These are phyloP conservation scores for Troides helena DNA, from an alignment of 2,888 invertebrate species.

Conservation along the genomic window DNA sequence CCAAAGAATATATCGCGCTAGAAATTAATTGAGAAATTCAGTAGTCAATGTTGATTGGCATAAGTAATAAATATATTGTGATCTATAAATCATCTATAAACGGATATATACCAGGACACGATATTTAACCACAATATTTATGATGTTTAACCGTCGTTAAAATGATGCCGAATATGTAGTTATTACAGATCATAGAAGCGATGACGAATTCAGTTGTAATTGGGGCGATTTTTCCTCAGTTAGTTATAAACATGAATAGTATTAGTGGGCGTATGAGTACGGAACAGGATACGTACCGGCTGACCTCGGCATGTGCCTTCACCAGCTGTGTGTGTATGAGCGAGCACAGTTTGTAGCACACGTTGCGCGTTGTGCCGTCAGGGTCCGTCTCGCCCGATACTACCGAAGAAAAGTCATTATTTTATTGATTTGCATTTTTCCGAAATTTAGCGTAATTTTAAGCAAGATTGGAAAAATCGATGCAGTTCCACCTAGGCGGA, in stretches of 20 bases:
- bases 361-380: conserved; percentile 69
- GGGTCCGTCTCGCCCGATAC: conserved; percentile 48
- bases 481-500: too few species aligned
- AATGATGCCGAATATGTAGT: background rate
- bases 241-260: background rate
- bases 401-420: conserved; percentile 24
- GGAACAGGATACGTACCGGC: conserved; percentile 68
- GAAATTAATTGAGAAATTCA: too few species aligned
- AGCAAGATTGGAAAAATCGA: background rate
- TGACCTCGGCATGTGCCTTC: conserved; percentile 89
- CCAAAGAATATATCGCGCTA: too few species aligned
- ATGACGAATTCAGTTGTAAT: background rate
- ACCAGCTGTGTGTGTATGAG: conserved; percentile 89
- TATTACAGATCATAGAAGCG: too few species aligned
- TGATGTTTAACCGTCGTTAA: background rate
- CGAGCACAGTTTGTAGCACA: conserved; percentile 88
- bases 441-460: background rate
- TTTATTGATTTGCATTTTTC: background rate
- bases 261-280: background rate
- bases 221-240: background rate
- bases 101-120: too few species aligned
- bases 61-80: background rate
- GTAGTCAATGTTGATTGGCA: background rate
- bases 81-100: too few species aligned
- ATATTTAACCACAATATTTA: too few species aligned